phyloP scores from a whole-genome alignment of 2,113 vertebrate species.

The Limnothrissa miodon region DNA sequence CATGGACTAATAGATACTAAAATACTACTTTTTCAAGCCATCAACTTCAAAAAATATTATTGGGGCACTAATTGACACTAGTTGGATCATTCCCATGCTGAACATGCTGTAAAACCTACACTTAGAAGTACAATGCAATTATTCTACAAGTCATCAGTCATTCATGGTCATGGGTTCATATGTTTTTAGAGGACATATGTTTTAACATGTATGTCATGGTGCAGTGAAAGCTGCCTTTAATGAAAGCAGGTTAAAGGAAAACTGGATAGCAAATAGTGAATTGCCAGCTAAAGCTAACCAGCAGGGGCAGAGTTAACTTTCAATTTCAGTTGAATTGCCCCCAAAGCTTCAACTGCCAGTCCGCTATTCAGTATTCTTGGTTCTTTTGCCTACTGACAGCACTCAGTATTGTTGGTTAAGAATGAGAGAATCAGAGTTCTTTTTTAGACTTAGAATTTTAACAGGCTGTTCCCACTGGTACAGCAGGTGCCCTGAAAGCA shows the following conservation, averaged over 20 bases:
- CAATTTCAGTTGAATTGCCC: too few species aligned
- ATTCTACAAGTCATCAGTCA: neutral
- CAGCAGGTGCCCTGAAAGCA: neutral
- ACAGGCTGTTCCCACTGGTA: neutral
- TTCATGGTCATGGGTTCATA: slow-evolving; percentile 15
- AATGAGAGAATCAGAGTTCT: too few species aligned
- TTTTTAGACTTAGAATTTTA: neutral
- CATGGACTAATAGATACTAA: neutral
- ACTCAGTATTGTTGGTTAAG: too few species aligned
- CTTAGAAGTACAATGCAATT: neutral
- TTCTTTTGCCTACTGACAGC: too few species aligned
- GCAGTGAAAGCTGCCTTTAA: neutral
- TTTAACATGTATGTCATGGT: neutral
- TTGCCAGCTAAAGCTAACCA: too few species aligned
- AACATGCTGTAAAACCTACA: neutral
- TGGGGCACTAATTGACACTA: neutral
- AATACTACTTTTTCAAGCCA: neutral
- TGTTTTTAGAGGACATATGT: neutral
- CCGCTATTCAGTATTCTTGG: too few species aligned
- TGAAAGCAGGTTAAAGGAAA: neutral
- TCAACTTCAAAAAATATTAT: neutral
- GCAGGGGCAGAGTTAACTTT: too few species aligned
- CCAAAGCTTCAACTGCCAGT: too few species aligned
- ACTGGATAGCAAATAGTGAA: too few species aligned
- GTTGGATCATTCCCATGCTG: slow-evolving; percentile 15